Evolutionary conservation across 2,797 vertebrate species (phyloP).

Genomic region (Artibeus jamaicensis): DNA sequence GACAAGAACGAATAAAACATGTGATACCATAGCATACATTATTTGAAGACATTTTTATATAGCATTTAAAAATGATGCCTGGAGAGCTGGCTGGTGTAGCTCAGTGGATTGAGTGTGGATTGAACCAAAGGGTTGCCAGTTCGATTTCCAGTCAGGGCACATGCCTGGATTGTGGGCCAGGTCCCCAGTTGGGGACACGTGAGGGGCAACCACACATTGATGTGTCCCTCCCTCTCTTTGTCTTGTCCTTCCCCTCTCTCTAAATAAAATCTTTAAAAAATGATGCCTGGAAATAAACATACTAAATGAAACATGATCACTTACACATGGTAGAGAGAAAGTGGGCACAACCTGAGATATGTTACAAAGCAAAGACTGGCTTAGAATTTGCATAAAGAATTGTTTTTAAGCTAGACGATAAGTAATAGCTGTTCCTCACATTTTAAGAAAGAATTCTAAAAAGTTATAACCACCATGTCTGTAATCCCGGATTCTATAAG

Average conservation of each 20-base stretch:
- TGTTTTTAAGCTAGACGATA: not conserved
- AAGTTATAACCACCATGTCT: not conserved
- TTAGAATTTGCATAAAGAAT: not conserved
- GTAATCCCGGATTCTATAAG: not conserved
- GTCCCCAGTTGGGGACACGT: no score
- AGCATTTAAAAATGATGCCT: not conserved
- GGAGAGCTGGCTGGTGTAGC: no score
- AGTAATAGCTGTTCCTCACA: not conserved
- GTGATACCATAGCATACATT: not conserved
- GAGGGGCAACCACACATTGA: no score
- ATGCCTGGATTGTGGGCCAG: no score
- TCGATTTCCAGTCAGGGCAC: no score
- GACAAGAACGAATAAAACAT: not conserved
- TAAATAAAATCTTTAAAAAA: not conserved
- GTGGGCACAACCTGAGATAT: not conserved
- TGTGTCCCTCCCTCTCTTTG: no score
- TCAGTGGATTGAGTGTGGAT: no score
- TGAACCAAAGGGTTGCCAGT: no score
- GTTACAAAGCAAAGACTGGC: not conserved
- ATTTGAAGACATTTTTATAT: not conserved
- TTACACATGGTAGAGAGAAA: not conserved
- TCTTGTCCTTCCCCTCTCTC: no score
- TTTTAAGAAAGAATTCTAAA: not conserved
- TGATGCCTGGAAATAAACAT: not conserved
- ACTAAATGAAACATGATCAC: no score